Evolutionary conservation across 2,797 vertebrate species (phyloP), one percentile per base, ranked within the genome.

Genomic region (Alectoris magna): DNA sequence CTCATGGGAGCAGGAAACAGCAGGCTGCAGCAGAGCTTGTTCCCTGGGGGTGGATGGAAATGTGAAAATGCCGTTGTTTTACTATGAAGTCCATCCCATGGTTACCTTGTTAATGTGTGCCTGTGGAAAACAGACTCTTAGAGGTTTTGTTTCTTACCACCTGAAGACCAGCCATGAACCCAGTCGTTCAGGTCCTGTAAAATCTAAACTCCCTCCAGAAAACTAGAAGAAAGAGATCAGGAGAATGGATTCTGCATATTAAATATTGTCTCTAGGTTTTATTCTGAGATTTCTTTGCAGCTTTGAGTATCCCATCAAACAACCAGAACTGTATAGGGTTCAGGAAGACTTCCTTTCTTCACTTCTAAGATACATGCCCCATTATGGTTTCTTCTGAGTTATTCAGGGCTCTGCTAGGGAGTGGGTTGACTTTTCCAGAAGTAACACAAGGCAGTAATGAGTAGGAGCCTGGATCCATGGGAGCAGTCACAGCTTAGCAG

Each of bases 1-100:
- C 87, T 92, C 62, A 24, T 34, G 68, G 55, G 71, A 79, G 13
- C 36, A 58, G 56, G 56, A 60, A 76, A 68, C 83, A 93, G 58
- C 48, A 88, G 62, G 60, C 56, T 89, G 89, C 51, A 87, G 62
- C 74, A 79, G 63, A 79, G 38, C 26, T 18, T 36, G 39, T 38
- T 51, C 89, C 62, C 62, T 55, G 38, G 58, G 89, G 83, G 51
- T 29, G 46, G 41, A 44, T 60, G 58, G 41, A 91, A 92, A 85
- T 74, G 38, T 48, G 67, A 75, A 83, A 94, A 80, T 34, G 44
- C 77, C 76, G 64, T 88, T 82, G 58, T 66, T 91, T 76, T 82
- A 66, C 22, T 41, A 12, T 24, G 27, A 69, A 75, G 5, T 87
- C n/a, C 18, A 3, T 90, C 48, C 73, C 72, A 24, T 29, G 55